Conservation (phyloP, 1,140 invertebrate species). For the Atta colombica region DNA sequence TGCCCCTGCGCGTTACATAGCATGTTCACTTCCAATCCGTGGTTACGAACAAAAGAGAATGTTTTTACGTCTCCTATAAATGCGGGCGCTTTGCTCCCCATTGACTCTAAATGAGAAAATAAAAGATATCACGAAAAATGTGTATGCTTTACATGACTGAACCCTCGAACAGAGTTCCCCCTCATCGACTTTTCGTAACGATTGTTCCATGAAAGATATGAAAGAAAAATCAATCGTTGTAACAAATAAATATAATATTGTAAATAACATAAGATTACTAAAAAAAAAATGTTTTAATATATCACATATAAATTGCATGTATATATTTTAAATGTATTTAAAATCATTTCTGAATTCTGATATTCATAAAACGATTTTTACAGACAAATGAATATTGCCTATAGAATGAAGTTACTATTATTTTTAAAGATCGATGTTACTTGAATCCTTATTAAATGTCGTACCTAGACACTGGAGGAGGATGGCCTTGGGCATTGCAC, state of each 20-base stretch:
- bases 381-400: neutral
- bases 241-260: conserved; percentile 15
- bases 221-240: neutral
- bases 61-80: conserved; percentile 82
- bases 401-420: neutral
- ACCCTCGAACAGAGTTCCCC: conserved; percentile 70
- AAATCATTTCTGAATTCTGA: neutral
- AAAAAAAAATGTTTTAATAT: neutral
- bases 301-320: neutral
- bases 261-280: neutral
- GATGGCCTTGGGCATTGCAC: conserved; percentile 91
- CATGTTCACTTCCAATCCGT: conserved; percentile 81
- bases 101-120: conserved; percentile 77
- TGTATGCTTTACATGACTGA: conserved; percentile 17
- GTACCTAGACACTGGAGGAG: conserved; percentile 91
- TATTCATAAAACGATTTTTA: neutral
- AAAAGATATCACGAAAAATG: conserved; percentile 58
- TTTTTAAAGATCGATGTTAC: conserved; percentile 12
- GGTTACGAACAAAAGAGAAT: conserved; percentile 71
- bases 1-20: conserved; percentile 90
- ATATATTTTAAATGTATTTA: neutral
- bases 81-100: conserved; percentile 82
- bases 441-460: conserved; percentile 67
- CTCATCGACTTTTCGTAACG: conserved; percentile 4
- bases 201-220: neutral